Percentiles rank a stretch among this genome's conserved stretches.
phyloP scores from a whole-genome alignment of 2,797 vertebrate genomes.

The Syngnathus acus region DNA sequence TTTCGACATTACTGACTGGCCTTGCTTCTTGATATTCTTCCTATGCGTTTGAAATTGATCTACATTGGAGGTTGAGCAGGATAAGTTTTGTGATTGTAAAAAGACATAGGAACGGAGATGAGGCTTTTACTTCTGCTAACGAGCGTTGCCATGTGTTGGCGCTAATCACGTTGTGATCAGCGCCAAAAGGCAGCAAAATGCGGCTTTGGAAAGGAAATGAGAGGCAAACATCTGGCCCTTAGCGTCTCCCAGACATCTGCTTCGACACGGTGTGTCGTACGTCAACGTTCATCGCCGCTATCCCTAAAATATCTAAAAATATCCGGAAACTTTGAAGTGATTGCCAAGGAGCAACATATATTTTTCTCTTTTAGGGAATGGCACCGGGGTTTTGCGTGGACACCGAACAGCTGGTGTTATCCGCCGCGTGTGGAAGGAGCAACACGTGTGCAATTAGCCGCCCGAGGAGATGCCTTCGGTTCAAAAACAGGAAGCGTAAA shows the following conservation, averaged over 20 bases:
- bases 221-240: conserved; percentile 60
- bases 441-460: conserved; percentile 69
- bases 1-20: conserved; percentile 16
- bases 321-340: conserved; percentile 45
- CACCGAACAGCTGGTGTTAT: conserved; percentile 65
- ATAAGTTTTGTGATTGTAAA: neutral
- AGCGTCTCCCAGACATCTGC: conserved; percentile 52
- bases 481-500: conserved; percentile 34
- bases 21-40: neutral
- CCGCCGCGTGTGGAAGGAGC: conserved; percentile 34
- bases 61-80: too few relatives aligned
- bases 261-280: conserved; percentile 22
- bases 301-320: conserved; percentile 10
- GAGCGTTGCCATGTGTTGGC: conserved; percentile 43
- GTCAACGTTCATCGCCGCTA: conserved; percentile 8
- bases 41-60: too few relatives aligned
- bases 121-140: conserved; percentile 15
- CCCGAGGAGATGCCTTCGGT: conserved; percentile 37
- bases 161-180: conserved; percentile 63
- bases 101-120: neutral
- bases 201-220: conserved; percentile 70
- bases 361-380: conserved; percentile 56
- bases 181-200: conserved; percentile 48
- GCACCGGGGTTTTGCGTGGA: conserved; percentile 45
- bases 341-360: conserved; percentile 47